Evolutionary conservation across 2,113 vertebrate genomes (phyloP), one percentile per base, ranked within the genome.

Genomic region (Heteronetta atricapilla): DNA sequence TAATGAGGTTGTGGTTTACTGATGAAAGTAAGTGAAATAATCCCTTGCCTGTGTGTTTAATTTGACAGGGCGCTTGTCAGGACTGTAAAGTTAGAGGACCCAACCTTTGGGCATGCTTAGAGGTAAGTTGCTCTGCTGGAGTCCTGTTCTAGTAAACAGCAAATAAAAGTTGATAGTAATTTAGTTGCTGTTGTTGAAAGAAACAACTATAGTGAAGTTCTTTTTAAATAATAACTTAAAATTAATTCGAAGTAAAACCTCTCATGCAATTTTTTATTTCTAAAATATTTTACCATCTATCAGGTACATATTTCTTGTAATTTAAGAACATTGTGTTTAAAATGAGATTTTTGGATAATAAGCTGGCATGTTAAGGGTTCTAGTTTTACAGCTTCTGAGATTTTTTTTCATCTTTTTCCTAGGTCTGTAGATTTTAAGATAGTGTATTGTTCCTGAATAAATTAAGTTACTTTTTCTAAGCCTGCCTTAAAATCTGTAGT

Each of bases 91-190:
- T 99, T 42, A 98, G 98, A 95, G 99, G 99, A 96, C 99, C 99
- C 96, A 99, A 99, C 95, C 98, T 99, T 82, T 99, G 99, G 99
- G 99, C 99, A 2, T 99, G 99, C 95, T 97, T 99, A 85, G 99
- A 99, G 98, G 99, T 99, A 98, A 98, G 98, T 9, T 79, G 40
- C 72, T 87, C 31, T 72, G 5, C 67, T 91, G 31, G 59, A 23
- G 28, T 63, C 0, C 8, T 94, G 79, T 52, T 56, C 63, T 74
- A 59, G 44, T 50, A 50, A 58, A 31, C 52, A 44, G 17, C n/a
- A 60, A 13, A 21, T 86, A 6, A 81, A 63, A 56, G 8, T 44
- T 74, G 33, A 10, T 46, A 42, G n/a, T 34, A 3, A 2, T 75
- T 72, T 55, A 68, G 78, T 63, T 1, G 21, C 18, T 63, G 25